Evolutionary conservation across 2,113 vertebrate genomes (phyloP), one percentile per base, ranked within the genome.

Genomic region (Plectropomus leopardus): DNA sequence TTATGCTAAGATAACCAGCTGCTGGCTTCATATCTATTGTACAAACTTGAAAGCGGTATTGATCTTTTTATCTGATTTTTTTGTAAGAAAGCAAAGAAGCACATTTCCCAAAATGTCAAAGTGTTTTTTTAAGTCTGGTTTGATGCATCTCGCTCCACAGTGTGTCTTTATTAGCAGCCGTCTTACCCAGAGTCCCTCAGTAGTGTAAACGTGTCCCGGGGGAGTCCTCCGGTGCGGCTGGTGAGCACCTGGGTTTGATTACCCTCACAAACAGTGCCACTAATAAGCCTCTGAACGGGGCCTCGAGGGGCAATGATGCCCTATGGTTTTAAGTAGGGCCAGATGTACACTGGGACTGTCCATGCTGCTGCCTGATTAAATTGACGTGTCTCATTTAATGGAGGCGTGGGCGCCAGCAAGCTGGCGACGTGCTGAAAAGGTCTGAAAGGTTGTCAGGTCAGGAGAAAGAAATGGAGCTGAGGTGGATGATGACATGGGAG

Each of bases 181-280:
- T 88, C 75, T 78, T 66, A 21, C 57, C 69, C 53, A 28, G 14
- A 51, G 66, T 75, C 53, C 55, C 59, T 63, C 64, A 32, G 67
- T 74, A 36, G 61, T 74, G 30, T 82, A 82, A 74, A 36, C 15
- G n/a, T 34, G 42, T 61, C 88, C 71, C 64, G 0, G 58, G 88
- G 86, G 84, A 82, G 61, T 68, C 42, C n/a, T 78, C 50, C 26
- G 64, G 69, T 54, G 72, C 75, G 66, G 60, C 84, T 86, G 42
- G 32, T 71, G 64, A 83, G 80, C 88, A 89, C 80, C 88, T 92
- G 86, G 78, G 68, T 90, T 88, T 88, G 81, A 90, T 92, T 93
- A 87, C 57, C 65, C n/a, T 64, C 60, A 68, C 58, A 85, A 82
- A 76, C 76, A 73, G 83, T 64, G 76, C 80, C 81, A 82, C 84